Evolutionary conservation across 2,113 vertebrate genomes (phyloP), one percentile per base, ranked within the genome.

Genomic region (Pterocles orientalis): DNA sequence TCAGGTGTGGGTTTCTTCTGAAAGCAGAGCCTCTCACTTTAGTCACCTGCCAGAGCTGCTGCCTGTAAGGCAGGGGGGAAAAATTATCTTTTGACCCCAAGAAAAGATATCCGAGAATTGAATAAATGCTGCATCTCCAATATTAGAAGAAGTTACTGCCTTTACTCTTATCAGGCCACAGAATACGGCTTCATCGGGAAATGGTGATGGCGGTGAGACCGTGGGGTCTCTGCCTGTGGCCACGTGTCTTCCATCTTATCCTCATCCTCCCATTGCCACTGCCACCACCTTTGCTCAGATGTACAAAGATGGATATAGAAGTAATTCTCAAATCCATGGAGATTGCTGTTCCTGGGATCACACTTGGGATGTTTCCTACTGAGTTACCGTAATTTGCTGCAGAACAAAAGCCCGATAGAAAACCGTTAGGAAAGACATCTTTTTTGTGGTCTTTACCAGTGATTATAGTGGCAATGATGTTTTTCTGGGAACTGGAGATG

Each of bases 181-280:
- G 25, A 51, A 36, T 14, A 17, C 43, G 33, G 58, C 60, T 72
- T 54, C 7, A 12, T 66, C 53, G 50, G 65, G 36, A 82, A 45
- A 51, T 5, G 6, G 28, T 39, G 36, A 12, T 39, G 54, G 33
- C 4, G 5, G 60, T 6, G 53, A 56, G 66, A 41, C 31, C 0
- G 0, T 39, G 48, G 66, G 50, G 48, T 47, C 4, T 41, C 25
- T 31, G 20, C 48, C 53, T n/a, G 18, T 3, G 23, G 45, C 65
- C 10, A 1, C 2, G 6, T 45, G 34, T 26, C 36, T n/a, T 47
- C 39, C 3, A 0, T 16, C 0, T 23, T 4, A 2, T 21, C 48
- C 36, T 47, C 25, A 7, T 4, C 51, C 18, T 43, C 4, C 0
- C 7, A 1, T 41, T 19, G 45, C 50, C 20, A 3, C 60, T 7